A percentile compares a stretch with the other conserved stretches of the same genome.
These are phyloP conservation scores for Drosophila sordidula DNA, from an alignment of 2,888 invertebrate genomes.

Conservation along the genomic window DNA sequence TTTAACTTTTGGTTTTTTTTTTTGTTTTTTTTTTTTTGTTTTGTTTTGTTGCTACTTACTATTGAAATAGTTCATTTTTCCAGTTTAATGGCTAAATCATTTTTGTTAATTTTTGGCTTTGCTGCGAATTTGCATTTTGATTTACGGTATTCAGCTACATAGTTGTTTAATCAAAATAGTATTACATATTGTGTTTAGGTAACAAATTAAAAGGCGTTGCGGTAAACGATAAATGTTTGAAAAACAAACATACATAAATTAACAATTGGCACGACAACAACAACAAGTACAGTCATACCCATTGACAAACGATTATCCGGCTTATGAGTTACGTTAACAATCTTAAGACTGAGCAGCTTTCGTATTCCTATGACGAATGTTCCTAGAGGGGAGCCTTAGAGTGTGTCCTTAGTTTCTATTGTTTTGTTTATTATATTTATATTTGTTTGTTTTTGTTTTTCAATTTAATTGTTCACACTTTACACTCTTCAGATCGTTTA, in stretches of 20 bases:
- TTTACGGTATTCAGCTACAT: conserved; percentile 61
- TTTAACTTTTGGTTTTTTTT: conserved; percentile 15
- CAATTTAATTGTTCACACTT: conserved; percentile 26
- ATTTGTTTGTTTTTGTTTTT: conserved; percentile 3
- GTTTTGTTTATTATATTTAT: conserved; percentile 4
- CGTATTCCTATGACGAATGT: conserved; percentile 57
- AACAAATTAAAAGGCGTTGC: conserved; percentile 43
- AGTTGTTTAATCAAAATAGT: conserved; percentile 53
- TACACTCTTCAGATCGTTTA: conserved; percentile 43
- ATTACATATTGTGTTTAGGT: conserved; percentile 42
- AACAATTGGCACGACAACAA: conserved; percentile 61
- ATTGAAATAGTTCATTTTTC: conserved; percentile 77
- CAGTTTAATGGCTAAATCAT: conserved; percentile 77
- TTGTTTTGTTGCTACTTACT: conserved; percentile 72
- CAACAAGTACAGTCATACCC: conserved; percentile 64
- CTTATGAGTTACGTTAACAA: conserved; percentile 56
- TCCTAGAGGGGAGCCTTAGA: conserved; percentile 45
- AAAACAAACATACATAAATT: conserved; percentile 41
- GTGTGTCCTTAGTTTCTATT: conserved; percentile 42
- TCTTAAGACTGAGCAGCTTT: conserved; percentile 58
- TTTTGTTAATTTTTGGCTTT: conserved; percentile 68
- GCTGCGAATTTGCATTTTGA: conserved; percentile 65
- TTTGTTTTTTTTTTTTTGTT: conserved; percentile 32
- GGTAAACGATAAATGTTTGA: conserved; percentile 41
- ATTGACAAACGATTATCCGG: conserved; percentile 55